These are phyloP conservation scores for Hemicentrotus pulcherrimus DNA, from an alignment of 35 echinoderm and acorn worm genomes.

Conservation along the genomic window DNA sequence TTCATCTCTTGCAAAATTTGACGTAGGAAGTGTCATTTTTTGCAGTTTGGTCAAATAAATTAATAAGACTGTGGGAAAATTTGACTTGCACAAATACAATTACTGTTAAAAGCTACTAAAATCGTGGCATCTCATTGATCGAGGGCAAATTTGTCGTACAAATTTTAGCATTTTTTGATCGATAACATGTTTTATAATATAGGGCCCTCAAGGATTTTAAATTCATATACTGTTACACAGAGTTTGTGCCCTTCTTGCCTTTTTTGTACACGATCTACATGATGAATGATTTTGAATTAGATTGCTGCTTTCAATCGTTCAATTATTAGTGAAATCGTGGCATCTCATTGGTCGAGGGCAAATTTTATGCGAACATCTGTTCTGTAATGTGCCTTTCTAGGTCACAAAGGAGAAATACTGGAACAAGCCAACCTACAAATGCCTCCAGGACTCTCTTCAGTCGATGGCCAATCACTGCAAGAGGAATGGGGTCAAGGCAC, in stretches of 20 bases:
- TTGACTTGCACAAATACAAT: not conserved
- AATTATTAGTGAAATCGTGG: too few relatives aligned
- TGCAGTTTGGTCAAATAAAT: too few relatives aligned
- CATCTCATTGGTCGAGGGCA: too few relatives aligned
- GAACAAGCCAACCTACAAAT: slow-evolving; percentile 62
- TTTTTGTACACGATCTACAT: not conserved
- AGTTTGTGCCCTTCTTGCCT: too few relatives aligned
- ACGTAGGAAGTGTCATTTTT: too few relatives aligned
- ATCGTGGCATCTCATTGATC: too few relatives aligned
- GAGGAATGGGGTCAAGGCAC: not conserved
- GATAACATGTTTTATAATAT: too few relatives aligned
- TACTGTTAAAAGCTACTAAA: too few relatives aligned
- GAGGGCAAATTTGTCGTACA: too few relatives aligned
- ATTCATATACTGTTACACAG: too few relatives aligned
- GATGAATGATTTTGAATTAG: not conserved
- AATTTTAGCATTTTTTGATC: too few relatives aligned
- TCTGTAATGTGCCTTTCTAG: not conserved
- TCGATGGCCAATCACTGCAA: slow-evolving; percentile 46
- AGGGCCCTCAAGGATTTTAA: too few relatives aligned
- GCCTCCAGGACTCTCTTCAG: slow-evolving; percentile 36
- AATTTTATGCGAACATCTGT: not conserved
- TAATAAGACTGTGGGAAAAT: not conserved
- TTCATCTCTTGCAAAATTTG: not conserved
- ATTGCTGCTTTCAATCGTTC: not conserved
- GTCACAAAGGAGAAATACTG: slow-evolving; percentile 69